A percentile compares a stretch with the other conserved stretches of the same genome.
phyloP scores from a whole-genome alignment of 2,888 invertebrate genomes.

The Drosophila setosimentum region DNA sequence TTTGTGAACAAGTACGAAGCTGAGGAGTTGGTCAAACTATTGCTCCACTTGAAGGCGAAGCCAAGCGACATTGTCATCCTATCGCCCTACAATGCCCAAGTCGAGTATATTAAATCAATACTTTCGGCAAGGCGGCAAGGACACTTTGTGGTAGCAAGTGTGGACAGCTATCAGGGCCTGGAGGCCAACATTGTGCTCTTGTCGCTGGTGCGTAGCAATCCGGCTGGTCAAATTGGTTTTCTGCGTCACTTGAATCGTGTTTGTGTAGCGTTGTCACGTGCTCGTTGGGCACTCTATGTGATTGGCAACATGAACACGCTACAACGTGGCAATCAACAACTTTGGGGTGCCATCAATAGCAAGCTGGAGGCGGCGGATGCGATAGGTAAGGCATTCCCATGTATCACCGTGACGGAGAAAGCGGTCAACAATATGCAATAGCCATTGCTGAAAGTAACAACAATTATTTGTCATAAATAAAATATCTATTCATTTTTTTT shows the following conservation, averaged over 20 bases:
- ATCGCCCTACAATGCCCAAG: slow-evolving; percentile 83
- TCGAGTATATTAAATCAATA: slow-evolving; percentile 55
- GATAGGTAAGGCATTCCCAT: slow-evolving; percentile 86
- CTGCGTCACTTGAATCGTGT: slow-evolving; percentile 89
- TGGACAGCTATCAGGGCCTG: slow-evolving; percentile 93
- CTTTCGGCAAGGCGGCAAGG: slow-evolving; percentile 11
- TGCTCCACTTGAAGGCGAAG: slow-evolving; percentile 85
- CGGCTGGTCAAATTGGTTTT: slow-evolving; percentile 89
- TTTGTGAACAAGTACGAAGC: slow-evolving; percentile 69
- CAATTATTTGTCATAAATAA: slow-evolving; percentile 5
- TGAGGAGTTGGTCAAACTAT: slow-evolving; percentile 49
- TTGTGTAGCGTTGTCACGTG: slow-evolving; percentile 92
- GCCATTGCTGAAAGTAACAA: not conserved
- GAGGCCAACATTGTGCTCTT: slow-evolving; percentile 92
- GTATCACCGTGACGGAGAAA: not conserved
- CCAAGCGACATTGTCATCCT: slow-evolving; percentile 90
- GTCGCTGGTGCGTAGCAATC: slow-evolving; percentile 92
- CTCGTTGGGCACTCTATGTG: slow-evolving; percentile 89
- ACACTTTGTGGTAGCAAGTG: slow-evolving; percentile 86
- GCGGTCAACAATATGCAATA: not conserved
- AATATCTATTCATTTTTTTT: slow-evolving; percentile 17
- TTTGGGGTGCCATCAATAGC: slow-evolving; percentile 86
- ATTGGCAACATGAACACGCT: slow-evolving; percentile 90
- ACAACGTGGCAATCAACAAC: slow-evolving; percentile 85
- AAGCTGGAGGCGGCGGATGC: slow-evolving; percentile 86